A percentile compares a stretch with the other conserved stretches of the same genome.
phyloP scores from a whole-genome alignment of 2,888 invertebrate genomes.

The Meandrusa payeni region DNA sequence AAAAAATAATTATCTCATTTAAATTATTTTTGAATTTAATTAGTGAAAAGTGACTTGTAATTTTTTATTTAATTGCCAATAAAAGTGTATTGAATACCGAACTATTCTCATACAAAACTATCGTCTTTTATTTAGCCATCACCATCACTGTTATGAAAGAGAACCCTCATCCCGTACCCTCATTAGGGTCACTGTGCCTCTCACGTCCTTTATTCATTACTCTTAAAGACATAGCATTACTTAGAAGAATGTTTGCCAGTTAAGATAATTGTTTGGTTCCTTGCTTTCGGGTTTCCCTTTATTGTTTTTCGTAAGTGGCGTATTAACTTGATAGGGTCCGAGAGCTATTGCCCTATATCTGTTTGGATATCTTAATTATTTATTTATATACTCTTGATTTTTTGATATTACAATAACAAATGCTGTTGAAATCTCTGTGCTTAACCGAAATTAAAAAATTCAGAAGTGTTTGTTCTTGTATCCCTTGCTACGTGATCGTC shows the following conservation, averaged over 20 bases:
- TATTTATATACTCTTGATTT: too few relatives aligned
- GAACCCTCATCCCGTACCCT: slow-evolving; percentile 51
- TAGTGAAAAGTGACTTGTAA: too few relatives aligned
- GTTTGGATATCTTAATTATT: background rate
- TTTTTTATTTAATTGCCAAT: background rate
- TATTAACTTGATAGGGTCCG: slow-evolving; percentile 23
- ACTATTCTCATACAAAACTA: too few relatives aligned
- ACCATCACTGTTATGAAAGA: slow-evolving; percentile 56
- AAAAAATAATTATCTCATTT: too few relatives aligned
- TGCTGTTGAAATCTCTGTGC: too few relatives aligned
- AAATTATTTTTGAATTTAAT: too few relatives aligned
- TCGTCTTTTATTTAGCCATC: slow-evolving; percentile 69
- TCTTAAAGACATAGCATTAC: slow-evolving; percentile 57
- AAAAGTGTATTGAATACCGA: background rate
- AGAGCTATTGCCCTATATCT: slow-evolving; percentile 6
- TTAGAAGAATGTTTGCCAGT: slow-evolving; percentile 55
- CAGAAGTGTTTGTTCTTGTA: too few relatives aligned
- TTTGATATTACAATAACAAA: too few relatives aligned
- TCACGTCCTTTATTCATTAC: slow-evolving; percentile 62
- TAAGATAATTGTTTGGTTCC: slow-evolving; percentile 53
- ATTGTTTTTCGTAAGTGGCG: slow-evolving; percentile 23
- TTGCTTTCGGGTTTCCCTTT: slow-evolving; percentile 31
- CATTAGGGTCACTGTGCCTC: slow-evolving; percentile 59
- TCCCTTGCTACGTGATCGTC: too few relatives aligned
- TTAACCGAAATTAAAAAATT: too few relatives aligned